These are phyloP conservation scores for Eupelmus urozonus DNA, from an alignment of 2,888 invertebrate species.

Conservation along the genomic window DNA sequence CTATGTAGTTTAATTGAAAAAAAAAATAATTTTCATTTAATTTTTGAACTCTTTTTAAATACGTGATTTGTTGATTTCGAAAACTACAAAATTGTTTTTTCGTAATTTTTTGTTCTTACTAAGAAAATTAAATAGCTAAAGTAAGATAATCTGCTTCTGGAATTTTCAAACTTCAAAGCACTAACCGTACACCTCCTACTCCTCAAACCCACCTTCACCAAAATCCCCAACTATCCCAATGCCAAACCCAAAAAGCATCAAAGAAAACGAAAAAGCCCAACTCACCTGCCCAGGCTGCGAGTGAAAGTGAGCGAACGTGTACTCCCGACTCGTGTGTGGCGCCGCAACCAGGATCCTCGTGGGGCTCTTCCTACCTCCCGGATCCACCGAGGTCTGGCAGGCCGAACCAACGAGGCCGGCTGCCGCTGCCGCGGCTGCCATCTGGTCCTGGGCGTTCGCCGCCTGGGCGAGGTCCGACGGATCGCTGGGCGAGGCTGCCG, in stretches of 20 bases:
- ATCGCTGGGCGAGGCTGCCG: slow-evolving; percentile 77
- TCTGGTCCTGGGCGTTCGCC: slow-evolving; percentile 68
- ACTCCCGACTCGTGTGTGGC: slow-evolving; percentile 82
- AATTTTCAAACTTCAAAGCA: no score
- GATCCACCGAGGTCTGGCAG: slow-evolving; percentile 73
- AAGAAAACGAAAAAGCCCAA: not conserved
- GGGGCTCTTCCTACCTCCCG: slow-evolving; percentile 74
- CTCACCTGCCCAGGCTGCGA: slow-evolving; percentile 89
- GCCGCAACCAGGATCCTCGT: slow-evolving; percentile 78
- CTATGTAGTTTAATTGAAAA: not conserved
- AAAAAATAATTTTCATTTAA: no score
- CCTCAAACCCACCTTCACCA: no score
- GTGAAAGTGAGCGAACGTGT: slow-evolving; percentile 95
- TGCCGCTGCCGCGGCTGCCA: slow-evolving; percentile 74
- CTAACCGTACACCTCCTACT: no score
- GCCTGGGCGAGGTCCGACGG: slow-evolving; percentile 73
- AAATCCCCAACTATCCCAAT: no score
- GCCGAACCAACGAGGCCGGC: slow-evolving; percentile 75
- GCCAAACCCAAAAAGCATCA: not conserved
- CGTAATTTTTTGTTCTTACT: no score
- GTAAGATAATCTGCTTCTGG: no score
- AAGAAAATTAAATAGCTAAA: no score
- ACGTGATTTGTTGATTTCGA: no score
- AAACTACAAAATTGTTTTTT: no score
- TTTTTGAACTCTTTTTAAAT: no score